Base-by-base conservation (phyloP, 1,140 invertebrate species). In the Schlechtendalia chinensis region DNA sequence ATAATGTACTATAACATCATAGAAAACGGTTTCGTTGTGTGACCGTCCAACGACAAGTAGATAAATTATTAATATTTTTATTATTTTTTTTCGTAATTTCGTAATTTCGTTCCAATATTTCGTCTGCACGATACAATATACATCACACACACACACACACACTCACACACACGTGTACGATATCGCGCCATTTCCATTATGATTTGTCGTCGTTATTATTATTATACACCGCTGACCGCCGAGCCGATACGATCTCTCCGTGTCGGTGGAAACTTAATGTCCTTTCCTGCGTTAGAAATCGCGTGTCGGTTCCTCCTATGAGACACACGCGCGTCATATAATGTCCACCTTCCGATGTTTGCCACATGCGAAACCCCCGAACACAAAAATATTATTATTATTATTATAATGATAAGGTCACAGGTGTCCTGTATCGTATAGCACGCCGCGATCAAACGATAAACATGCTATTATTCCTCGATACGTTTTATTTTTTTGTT, bases 231-330 rank as follows among this genome's bases (percentile, higher is more conserved):
- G 27, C 32, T 39, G 47, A 22, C 75, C 24, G 17, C 63, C 63
- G 56, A 63, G 16, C 22, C 39, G 75, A 79, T 79, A 59, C 22
- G 8, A 79, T 79, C 75, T 79, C 58, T 63, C 58, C 32, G 58
- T 79, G 75, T 63, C 24, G 45, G 74, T 77, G 39, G 56, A 79
- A 79, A 79, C 75, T 79, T 79, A 79, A 79, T 79, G 75, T 53
- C 75, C 75, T 79, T 79, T 79, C 58, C 75, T 79, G 75, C 32
- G 32, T 79, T 61, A 39, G n/a, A 79, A 61, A 79, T 79, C 39
- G 75, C 75, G 75, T 79, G 75, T 63, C 58, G 39, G 75, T 79
- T 79, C 75, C 75, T 79, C 75, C 75, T 79, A 79, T 61, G 45
- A 63, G 74, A 77, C 56, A 75, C 22, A 58, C 22, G 59, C 27